Percentiles rank a stretch among this genome's conserved stretches.
Evolutionary conservation across 2,113 vertebrate species (phyloP).

Genomic region (Eupsittula cactorum): DNA sequence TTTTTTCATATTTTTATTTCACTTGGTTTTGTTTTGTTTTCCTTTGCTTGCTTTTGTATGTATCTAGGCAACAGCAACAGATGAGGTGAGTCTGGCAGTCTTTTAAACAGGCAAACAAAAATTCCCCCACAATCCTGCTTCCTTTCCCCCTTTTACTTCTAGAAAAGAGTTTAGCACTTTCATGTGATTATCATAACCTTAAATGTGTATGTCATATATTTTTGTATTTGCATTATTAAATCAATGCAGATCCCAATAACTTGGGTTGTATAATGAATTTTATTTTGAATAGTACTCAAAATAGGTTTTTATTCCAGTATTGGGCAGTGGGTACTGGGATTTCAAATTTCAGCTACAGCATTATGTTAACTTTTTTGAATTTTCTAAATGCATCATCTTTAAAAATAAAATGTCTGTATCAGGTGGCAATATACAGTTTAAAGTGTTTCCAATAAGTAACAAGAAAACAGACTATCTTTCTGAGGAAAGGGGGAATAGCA

Average conservation of each 20-base stretch:
- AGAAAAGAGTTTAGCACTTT: not conserved
- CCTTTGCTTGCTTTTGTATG: conserved; percentile 9
- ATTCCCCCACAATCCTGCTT: not conserved
- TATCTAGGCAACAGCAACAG: conserved; percentile 42
- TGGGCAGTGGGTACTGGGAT: not conserved
- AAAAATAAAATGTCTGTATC: not conserved
- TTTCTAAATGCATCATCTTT: not conserved
- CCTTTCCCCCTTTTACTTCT: not conserved
- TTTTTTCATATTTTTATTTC: not conserved
- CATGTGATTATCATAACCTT: not conserved
- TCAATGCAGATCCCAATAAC: not conserved
- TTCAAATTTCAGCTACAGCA: not conserved
- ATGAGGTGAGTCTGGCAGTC: conserved; percentile 49
- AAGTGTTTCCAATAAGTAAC: not conserved
- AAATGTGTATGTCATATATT: not conserved
- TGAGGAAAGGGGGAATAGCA: not conserved
- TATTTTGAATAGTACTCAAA: not conserved
- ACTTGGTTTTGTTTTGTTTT: not conserved
- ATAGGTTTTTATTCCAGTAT: not conserved
- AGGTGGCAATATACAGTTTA: not conserved
- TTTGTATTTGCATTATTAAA: not conserved
- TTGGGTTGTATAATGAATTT: not conserved
- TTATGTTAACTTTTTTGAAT: not conserved
- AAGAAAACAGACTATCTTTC: not conserved
- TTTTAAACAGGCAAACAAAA: not conserved